Evolutionary conservation across 1,140 invertebrate genomes (phyloP).

Genomic region (Macrosteles quadrilineatus): DNA sequence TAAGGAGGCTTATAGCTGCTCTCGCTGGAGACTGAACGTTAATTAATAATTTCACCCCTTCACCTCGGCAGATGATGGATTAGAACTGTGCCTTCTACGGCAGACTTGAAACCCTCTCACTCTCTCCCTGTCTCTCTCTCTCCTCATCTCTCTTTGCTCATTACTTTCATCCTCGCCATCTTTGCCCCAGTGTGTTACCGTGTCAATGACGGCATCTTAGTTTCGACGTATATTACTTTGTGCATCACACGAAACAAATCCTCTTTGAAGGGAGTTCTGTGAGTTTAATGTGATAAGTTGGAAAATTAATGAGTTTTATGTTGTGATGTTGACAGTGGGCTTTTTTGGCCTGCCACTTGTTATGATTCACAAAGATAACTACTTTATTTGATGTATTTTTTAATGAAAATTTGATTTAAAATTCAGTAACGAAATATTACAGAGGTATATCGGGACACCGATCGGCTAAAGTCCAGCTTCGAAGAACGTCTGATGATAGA

Average conservation of each 20-base stretch:
- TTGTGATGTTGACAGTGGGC: too few relatives aligned
- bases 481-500: too few relatives aligned
- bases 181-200: background rate
- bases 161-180: background rate
- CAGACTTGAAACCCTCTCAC: background rate
- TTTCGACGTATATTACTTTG: background rate
- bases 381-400: too few relatives aligned
- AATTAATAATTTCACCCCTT: slow-evolving; percentile 30
- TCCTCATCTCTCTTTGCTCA: background rate
- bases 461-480: too few relatives aligned
- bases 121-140: background rate
- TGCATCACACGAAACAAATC: background rate
- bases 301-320: too few relatives aligned
- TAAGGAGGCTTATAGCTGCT: slow-evolving; percentile 23
- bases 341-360: too few relatives aligned
- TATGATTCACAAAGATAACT: too few relatives aligned
- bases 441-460: too few relatives aligned
- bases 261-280: background rate
- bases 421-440: too few relatives aligned
- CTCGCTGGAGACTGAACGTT: slow-evolving; percentile 15
- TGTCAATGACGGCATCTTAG: background rate
- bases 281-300: too few relatives aligned
- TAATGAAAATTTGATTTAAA: too few relatives aligned
- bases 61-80: slow-evolving; percentile 23
- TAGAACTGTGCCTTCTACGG: slow-evolving; percentile 19